Percentiles rank a stretch among this genome's conserved stretches.
phyloP scores from a whole-genome alignment of 2,888 invertebrate genomes.

The Perizoma flavofasciatum region DNA sequence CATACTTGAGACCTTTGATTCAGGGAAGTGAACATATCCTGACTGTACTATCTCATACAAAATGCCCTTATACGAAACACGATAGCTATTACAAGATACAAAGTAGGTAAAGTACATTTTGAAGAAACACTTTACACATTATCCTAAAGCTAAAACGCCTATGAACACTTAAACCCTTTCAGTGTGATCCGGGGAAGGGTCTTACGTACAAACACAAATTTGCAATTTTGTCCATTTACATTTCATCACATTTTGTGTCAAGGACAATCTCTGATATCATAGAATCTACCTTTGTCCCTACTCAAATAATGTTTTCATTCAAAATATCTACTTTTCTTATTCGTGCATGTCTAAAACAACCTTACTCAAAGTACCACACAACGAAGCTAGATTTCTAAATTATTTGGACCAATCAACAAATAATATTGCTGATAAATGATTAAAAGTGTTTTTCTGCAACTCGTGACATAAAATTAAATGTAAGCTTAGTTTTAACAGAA shows the following conservation, averaged over 20 bases:
- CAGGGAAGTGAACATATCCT: neutral
- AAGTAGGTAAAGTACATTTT: conserved; percentile 39
- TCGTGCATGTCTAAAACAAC: too few relatives aligned
- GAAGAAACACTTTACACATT: conserved; percentile 40
- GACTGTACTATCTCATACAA: neutral
- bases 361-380: too few relatives aligned
- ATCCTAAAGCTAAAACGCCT: conserved; percentile 51
- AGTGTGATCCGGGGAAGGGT: conserved; percentile 45
- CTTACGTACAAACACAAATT: conserved; percentile 50
- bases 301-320: conserved; percentile 19
- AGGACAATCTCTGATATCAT: conserved; percentile 26
- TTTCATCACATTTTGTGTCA: conserved; percentile 45
- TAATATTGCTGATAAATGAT: too few relatives aligned
- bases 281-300: conserved; percentile 19
- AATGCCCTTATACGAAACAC: neutral
- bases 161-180: conserved; percentile 57
- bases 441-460: too few relatives aligned
- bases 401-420: too few relatives aligned
- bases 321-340: conserved; percentile 3
- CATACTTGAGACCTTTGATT: too few relatives aligned
- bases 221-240: conserved; percentile 58
- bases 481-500: too few relatives aligned
- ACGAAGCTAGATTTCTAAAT: too few relatives aligned
- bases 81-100: conserved; percentile 5
- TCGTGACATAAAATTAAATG: too few relatives aligned